Conservation (phyloP, 2,888 invertebrate species). For the Rhaphigaster nebulosa region DNA sequence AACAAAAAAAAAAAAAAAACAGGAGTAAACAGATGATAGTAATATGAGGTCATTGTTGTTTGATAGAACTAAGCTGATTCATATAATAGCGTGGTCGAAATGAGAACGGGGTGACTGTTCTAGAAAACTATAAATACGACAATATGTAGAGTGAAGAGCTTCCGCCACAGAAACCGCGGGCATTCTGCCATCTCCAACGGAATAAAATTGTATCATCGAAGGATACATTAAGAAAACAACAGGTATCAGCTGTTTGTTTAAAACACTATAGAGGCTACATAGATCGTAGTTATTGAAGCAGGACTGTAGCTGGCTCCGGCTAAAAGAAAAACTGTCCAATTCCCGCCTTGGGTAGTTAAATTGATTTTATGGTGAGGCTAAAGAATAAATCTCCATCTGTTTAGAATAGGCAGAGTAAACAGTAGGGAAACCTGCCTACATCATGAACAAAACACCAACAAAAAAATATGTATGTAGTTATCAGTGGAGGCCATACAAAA, state of each 20-base stretch:
- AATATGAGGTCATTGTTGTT: background rate
- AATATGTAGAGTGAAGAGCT: background rate
- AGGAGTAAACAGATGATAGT: too few species aligned
- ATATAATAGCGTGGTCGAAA: background rate
- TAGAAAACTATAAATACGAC: slow-evolving; percentile 9
- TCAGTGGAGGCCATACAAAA: too few species aligned
- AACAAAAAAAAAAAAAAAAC: too few species aligned
- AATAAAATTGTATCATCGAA: background rate
- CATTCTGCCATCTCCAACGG: background rate
- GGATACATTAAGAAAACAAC: background rate
- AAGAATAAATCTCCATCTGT: too few species aligned
- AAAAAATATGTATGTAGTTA: too few species aligned
- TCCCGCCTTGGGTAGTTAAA: background rate
- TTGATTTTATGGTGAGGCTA: background rate
- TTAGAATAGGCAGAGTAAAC: too few species aligned
- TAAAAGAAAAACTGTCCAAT: background rate
- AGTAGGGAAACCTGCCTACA: too few species aligned
- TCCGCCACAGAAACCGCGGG: background rate
- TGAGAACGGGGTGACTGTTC: background rate
- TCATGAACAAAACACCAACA: too few species aligned
- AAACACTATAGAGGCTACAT: background rate
- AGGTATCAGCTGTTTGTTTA: background rate
- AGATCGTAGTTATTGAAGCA: too few species aligned
- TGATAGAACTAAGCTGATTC: background rate
- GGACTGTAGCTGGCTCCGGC: background rate